Percentiles rank a stretch among this genome's conserved stretches.
Conservation (phyloP, 2,113 vertebrate genomes). For the Dromaius novaehollandiae region DNA sequence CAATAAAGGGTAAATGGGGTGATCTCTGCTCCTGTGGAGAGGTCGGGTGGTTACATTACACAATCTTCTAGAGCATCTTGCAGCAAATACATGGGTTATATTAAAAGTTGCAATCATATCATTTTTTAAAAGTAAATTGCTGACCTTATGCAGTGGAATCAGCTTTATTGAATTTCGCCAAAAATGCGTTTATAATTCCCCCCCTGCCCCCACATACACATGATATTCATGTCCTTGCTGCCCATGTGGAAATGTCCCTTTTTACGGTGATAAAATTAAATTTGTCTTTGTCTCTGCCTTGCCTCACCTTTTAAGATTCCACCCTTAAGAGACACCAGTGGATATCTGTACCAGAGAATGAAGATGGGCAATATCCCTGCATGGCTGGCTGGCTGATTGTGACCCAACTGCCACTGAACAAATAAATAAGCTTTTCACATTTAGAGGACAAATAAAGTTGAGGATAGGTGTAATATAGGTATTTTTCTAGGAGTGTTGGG, state of each 20-base stretch:
- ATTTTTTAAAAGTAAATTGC: constrained; percentile 85
- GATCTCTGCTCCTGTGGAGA: constrained; percentile 72
- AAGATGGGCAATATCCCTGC: constrained; percentile 19
- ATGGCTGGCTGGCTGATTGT: background rate
- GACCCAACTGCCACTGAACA: constrained; percentile 11
- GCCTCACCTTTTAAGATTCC: constrained; percentile 77
- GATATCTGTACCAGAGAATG: constrained; percentile 28
- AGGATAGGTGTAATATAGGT: background rate
- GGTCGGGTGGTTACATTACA: constrained; percentile 79
- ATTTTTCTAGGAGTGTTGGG: constrained; percentile 6
- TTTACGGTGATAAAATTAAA: constrained; percentile 83
- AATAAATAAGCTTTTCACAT: constrained; percentile 57
- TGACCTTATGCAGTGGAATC: constrained; percentile 88
- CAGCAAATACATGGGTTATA: constrained; percentile 84
- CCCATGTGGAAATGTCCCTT: constrained; percentile 79
- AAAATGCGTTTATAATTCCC: constrained; percentile 82
- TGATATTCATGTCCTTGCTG: constrained; percentile 83
- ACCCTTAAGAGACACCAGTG: constrained; percentile 50
- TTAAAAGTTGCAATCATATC: constrained; percentile 86
- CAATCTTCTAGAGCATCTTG: constrained; percentile 77
- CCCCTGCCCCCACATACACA: constrained; percentile 63
- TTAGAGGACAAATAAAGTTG: constrained; percentile 34
- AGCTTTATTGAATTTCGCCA: constrained; percentile 89
- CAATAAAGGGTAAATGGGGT: constrained; percentile 75
- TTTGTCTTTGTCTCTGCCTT: constrained; percentile 71